Evolutionary conservation across 1,140 invertebrate genomes (phyloP).

Genomic region (Drosophila pruinosa): DNA sequence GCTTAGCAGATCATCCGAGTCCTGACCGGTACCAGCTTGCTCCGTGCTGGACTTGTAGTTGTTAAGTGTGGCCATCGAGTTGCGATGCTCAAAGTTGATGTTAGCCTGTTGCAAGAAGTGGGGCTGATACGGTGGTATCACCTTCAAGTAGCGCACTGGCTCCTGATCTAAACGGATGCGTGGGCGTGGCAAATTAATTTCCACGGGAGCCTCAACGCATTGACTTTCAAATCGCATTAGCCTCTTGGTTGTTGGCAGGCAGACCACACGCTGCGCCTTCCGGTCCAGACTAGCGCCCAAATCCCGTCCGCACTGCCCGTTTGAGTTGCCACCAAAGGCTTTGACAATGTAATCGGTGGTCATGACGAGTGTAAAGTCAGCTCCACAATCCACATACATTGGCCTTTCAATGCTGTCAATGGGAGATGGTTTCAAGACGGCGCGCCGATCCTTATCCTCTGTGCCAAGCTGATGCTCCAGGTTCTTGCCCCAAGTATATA

Average conservation of each 20-base stretch:
- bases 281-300: slow-evolving; percentile 68
- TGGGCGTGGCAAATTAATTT: slow-evolving; percentile 77
- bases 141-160: slow-evolving; percentile 76
- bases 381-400: slow-evolving; percentile 84
- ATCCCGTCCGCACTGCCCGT: slow-evolving; percentile 83
- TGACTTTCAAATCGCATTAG: slow-evolving; percentile 79
- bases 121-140: slow-evolving; percentile 75
- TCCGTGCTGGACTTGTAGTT: slow-evolving; percentile 75
- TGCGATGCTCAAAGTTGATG: slow-evolving; percentile 64
- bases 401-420: slow-evolving; percentile 78
- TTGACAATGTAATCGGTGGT: slow-evolving; percentile 84
- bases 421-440: slow-evolving; percentile 79
- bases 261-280: slow-evolving; percentile 72
- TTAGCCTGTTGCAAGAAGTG: slow-evolving; percentile 74
- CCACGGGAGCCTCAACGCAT: slow-evolving; percentile 74
- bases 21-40: slow-evolving; percentile 68
- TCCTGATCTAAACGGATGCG: slow-evolving; percentile 71
- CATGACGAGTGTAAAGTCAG: slow-evolving; percentile 86
- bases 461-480: slow-evolving; percentile 87
- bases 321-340: slow-evolving; percentile 87
- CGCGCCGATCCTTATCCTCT: slow-evolving; percentile 84
- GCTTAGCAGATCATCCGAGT: slow-evolving; percentile 77
- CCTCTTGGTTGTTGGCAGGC: slow-evolving; percentile 76
- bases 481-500: slow-evolving; percentile 88
- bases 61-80: slow-evolving; percentile 43